phyloP scores from a whole-genome alignment of 2,797 vertebrate genomes.

The Acanthurus tractus region DNA sequence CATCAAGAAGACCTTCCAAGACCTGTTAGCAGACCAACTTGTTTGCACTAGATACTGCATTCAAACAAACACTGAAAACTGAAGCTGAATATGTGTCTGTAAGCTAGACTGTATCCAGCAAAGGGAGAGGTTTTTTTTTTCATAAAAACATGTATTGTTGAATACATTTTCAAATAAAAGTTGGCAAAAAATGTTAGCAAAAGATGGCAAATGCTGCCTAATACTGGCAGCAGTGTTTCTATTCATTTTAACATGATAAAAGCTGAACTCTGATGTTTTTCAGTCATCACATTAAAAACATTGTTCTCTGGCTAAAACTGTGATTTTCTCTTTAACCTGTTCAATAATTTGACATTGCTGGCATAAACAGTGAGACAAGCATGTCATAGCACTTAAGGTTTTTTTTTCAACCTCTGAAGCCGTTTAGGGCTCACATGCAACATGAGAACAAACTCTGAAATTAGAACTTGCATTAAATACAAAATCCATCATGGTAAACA shows the following conservation, averaged over 20 bases:
- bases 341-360: too few species aligned
- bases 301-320: neutral
- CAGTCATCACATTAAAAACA: neutral
- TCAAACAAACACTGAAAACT: too few species aligned
- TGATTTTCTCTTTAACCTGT: neutral
- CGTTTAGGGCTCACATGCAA: neutral
- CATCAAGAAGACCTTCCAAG: too few species aligned
- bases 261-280: constrained; percentile 2
- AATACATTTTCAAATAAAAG: too few species aligned
- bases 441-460: constrained; percentile 24
- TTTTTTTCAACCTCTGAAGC: neutral
- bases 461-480: constrained; percentile 21
- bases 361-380: too few species aligned
- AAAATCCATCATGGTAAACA: constrained; percentile 30
- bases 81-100: too few species aligned
- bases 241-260: neutral
- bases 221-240: too few species aligned
- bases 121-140: too few species aligned
- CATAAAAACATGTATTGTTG: too few species aligned
- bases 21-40: too few species aligned
- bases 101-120: too few species aligned
- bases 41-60: too few species aligned
- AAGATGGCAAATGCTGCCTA: neutral
- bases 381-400: constrained; percentile 2
- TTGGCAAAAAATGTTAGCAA: neutral